These are phyloP conservation scores for Larimichthys crocea DNA, from an alignment of 2,113 vertebrate species.

Conservation along the genomic window DNA sequence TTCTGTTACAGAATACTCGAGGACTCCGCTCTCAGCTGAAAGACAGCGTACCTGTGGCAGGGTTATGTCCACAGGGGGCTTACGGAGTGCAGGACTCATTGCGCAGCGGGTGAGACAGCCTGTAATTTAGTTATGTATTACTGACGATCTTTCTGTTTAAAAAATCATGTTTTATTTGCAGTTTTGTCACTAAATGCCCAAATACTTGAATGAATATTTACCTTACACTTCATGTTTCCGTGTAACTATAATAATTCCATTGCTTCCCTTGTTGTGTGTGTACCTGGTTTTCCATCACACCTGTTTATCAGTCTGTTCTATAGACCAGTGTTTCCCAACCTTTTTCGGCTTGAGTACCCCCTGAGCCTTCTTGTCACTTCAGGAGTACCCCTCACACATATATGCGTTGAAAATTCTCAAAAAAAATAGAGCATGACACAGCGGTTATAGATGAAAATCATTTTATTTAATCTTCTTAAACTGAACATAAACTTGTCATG, in stretches of 20 bases:
- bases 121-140: neutral
- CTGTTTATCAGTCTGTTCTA: neutral
- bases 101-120: conserved; percentile 86
- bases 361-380: no score
- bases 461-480: no score
- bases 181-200: no score
- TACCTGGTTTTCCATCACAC: no score
- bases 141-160: neutral
- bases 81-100: conserved; percentile 91
- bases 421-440: no score
- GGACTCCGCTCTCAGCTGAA: conserved; percentile 90
- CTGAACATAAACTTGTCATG: no score
- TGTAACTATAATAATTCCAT: neutral
- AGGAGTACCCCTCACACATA: no score
- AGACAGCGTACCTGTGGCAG: conserved; percentile 89
- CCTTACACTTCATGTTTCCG: neutral
- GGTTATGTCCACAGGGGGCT: conserved; percentile 87
- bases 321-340: no score
- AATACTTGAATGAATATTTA: neutral
- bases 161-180: neutral
- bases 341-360: no score
- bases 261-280: no score
- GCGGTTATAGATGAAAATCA: no score
- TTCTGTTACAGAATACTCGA: conserved; percentile 86
- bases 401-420: no score